These are phyloP conservation scores for Diloba caeruleocephala DNA, from an alignment of 2,888 invertebrate species.

Conservation along the genomic window DNA sequence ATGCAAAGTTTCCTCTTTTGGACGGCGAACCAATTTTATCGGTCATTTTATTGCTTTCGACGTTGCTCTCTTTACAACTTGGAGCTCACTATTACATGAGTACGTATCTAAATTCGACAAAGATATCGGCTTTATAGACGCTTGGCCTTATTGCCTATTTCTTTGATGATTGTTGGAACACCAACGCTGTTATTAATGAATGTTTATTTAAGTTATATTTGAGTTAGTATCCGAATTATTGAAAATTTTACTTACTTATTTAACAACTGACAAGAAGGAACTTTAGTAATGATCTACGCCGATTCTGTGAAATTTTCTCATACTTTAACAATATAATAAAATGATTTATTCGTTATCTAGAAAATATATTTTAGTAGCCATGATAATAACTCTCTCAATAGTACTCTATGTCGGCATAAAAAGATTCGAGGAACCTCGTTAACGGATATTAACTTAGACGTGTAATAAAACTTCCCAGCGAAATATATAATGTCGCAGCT, in stretches of 20 bases:
- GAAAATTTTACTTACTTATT: no score
- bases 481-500: no score
- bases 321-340: no score
- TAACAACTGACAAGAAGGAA: no score
- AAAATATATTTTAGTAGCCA: constrained; percentile 25
- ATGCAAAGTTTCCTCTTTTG: constrained; percentile 62
- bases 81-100: constrained; percentile 53
- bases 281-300: background rate
- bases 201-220: background rate
- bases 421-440: constrained; percentile 44
- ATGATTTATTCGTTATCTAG: background rate
- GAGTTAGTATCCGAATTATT: no score
- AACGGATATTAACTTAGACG: constrained; percentile 43
- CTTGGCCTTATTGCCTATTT: constrained; percentile 41
- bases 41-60: constrained; percentile 61
- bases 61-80: constrained; percentile 55
- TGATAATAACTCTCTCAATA: constrained; percentile 38
- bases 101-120: constrained; percentile 54
- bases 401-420: constrained; percentile 35
- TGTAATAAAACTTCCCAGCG: constrained; percentile 47
- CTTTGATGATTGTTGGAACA: constrained; percentile 38
- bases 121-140: constrained; percentile 54
- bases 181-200: constrained; percentile 12
- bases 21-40: constrained; percentile 57
- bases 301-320: no score